Evolutionary conservation across 1,140 invertebrate species (phyloP), one percentile per base, ranked within the genome.

Genomic region (Homalodisca vitripennis): DNA sequence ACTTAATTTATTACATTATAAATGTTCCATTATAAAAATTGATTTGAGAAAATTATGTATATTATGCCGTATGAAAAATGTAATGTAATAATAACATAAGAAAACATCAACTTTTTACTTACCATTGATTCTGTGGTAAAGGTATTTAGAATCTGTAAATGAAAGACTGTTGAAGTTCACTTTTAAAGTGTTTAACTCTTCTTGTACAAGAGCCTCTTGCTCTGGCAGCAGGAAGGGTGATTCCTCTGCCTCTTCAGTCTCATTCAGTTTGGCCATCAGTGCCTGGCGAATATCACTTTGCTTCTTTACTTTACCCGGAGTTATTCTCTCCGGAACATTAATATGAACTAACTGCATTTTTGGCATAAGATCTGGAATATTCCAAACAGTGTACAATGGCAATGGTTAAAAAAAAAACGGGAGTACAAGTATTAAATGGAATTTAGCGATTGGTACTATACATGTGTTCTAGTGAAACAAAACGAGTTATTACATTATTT

Each of bases 221-320:
- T 68, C 68, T 22, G 68, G 14, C 0, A 26, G 46, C 20, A 74
- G 41, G 64, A 71, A 72, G 6, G 73, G 71, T 27, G 46, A 51
- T 46, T 66, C 66, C n/a, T 69, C 53, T 27, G 20, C 26, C n/a
- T 20, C 20, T 27, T 41, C 24, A 1, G 20, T 10, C 2, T 64
- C 55, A 60, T 60, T 60, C 14, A 60, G n/a, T 24, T 66, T 66
- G 1, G 46, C 20, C 20, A 65, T 55, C n/a, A 71, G 29, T 62
- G 65, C 67, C 24, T 71, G 29, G 1, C 73, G 67, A 10, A 74
- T 74, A 62, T 74, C 73, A 29, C 48, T 26, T 57, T 74, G 73
- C 53, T 74, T 70, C 34, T 69, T 72, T 2, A 2, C 20, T 46
- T 64, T 51, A 12, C 57, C 64, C 2, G 73, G 65, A 12, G 26